These are phyloP conservation scores for Bugula neritina DNA, from an alignment of 2,888 invertebrate species.

Conservation along the genomic window DNA sequence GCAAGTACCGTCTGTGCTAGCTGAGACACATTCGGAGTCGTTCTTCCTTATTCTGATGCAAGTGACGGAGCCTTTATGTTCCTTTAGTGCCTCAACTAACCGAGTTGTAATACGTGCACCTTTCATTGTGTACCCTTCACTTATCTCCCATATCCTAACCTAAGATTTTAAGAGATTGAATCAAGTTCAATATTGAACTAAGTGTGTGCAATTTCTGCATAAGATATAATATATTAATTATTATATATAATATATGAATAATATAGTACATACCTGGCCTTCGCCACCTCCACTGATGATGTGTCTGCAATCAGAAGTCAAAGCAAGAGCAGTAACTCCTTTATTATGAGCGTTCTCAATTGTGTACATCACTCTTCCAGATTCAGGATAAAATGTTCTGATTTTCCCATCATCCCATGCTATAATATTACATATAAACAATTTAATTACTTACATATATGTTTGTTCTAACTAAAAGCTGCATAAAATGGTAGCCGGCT, in stretches of 20 bases:
- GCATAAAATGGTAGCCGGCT: too few relatives aligned
- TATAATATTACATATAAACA: conserved; percentile 35
- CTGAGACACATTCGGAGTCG: conserved; percentile 77
- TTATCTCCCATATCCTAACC: conserved; percentile 47
- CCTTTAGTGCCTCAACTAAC: conserved; percentile 62
- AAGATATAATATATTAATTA: not conserved
- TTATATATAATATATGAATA: too few relatives aligned
- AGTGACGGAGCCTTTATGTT: conserved; percentile 82
- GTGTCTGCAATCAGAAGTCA: conserved; percentile 65
- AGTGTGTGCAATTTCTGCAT: conserved; percentile 20
- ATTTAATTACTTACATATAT: too few relatives aligned
- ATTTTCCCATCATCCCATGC: conserved; percentile 57
- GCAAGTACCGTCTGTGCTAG: conserved; percentile 84
- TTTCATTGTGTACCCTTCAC: conserved; percentile 32
- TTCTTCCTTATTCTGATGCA: conserved; percentile 71
- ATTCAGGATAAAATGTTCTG: conserved; percentile 57
- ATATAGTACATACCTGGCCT: conserved; percentile 70
- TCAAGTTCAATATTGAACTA: too few relatives aligned
- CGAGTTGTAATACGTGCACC: conserved; percentile 31
- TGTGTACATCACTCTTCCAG: conserved; percentile 72
- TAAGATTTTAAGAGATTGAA: too few relatives aligned
- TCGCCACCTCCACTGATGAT: conserved; percentile 85
- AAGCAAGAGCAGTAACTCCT: conserved; percentile 75
- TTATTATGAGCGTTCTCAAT: conserved; percentile 84
- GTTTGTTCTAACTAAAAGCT: too few relatives aligned